A percentile compares a stretch with the other conserved stretches of the same genome.
phyloP scores from a whole-genome alignment of 2,113 vertebrate genomes.

The Smithornis capensis region DNA sequence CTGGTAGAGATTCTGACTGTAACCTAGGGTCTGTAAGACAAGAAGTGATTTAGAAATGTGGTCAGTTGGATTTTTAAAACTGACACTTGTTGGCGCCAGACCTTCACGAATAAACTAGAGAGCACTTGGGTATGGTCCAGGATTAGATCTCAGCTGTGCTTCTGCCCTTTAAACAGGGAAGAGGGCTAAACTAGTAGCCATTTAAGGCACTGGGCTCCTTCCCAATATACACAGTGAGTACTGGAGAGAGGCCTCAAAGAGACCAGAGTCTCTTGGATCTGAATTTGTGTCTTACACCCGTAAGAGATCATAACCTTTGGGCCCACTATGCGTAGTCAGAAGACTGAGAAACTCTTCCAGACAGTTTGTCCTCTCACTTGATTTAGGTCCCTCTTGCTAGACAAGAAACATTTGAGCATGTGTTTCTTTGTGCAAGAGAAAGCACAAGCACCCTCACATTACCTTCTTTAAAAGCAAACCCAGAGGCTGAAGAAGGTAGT shows the following conservation, averaged over 20 bases:
- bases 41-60: background rate
- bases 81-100: background rate
- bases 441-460: background rate
- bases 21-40: background rate
- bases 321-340: background rate
- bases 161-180: slow-evolving; percentile 8
- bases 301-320: background rate
- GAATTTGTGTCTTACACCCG: background rate
- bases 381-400: background rate
- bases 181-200: background rate
- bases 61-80: background rate
- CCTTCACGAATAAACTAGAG: background rate
- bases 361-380: background rate
- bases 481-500: background rate
- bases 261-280: slow-evolving; percentile 18
- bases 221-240: slow-evolving; percentile 13
- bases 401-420: background rate
- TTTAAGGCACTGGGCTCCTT: background rate
- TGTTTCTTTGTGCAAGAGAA: background rate
- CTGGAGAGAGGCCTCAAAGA: background rate
- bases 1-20: background rate
- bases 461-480: background rate
- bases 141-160: background rate
- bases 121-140: background rate
- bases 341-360: background rate